Conservation (phyloP, 2,113 vertebrate species). For the Egretta garzetta region DNA sequence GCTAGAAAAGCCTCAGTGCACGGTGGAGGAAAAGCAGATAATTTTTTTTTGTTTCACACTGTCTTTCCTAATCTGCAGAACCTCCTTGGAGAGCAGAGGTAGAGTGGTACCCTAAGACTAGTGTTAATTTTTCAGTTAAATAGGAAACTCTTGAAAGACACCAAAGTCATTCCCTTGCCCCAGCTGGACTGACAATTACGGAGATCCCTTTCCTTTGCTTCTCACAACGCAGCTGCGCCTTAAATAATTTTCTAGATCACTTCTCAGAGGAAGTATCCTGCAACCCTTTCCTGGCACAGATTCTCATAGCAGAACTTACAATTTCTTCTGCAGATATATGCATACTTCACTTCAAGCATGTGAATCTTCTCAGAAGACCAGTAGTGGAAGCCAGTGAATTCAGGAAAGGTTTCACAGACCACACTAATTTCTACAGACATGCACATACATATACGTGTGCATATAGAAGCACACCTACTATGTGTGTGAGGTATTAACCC, state of each 20-base stretch:
- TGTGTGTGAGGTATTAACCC: neutral
- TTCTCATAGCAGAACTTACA: neutral
- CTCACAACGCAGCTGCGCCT: neutral
- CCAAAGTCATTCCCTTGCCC: neutral
- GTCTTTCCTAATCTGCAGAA: neutral
- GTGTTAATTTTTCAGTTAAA: neutral
- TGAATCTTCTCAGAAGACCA: neutral
- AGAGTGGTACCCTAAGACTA: neutral
- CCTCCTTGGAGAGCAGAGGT: neutral
- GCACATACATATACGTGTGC: neutral
- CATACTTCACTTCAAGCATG: neutral
- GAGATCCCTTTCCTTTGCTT: neutral
- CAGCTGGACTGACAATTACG: neutral
- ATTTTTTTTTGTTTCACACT: neutral
- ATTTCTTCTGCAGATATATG: neutral
- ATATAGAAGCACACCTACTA: neutral
- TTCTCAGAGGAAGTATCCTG: neutral
- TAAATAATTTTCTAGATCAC: neutral
- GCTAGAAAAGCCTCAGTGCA: neutral
- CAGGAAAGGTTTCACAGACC: neutral
- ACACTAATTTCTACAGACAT: neutral
- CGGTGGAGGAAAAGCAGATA: neutral
- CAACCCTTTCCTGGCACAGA: neutral
- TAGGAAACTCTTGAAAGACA: neutral
- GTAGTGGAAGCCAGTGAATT: neutral